Conservation (phyloP, 2,888 invertebrate genomes). For the Trypoxylon attenuatum region DNA sequence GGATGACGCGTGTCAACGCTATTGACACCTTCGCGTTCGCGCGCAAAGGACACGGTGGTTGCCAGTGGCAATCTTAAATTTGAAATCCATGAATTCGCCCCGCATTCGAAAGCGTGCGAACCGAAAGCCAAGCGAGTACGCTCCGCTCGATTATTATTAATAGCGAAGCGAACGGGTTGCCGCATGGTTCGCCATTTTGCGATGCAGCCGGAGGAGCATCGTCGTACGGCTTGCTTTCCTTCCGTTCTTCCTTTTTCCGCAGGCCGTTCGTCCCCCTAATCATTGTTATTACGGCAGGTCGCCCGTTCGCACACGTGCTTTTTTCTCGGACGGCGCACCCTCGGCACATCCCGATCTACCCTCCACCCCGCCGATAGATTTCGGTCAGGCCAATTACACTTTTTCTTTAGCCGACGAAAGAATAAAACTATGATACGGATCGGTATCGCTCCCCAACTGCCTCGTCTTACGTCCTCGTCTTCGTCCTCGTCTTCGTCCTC, state of each 20-base stretch:
- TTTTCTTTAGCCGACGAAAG: slow-evolving; percentile 55
- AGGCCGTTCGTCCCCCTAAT: slow-evolving; percentile 68
- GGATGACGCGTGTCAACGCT: not conserved
- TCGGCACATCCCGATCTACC: slow-evolving; percentile 37
- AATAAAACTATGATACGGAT: slow-evolving; percentile 55
- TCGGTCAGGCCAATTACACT: slow-evolving; percentile 62
- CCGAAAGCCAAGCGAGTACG: not conserved
- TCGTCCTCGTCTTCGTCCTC: too few species aligned
- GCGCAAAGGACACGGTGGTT: not conserved
- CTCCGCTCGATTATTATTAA: not conserved
- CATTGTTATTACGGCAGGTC: slow-evolving; percentile 69
- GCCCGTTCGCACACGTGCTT: slow-evolving; percentile 59
- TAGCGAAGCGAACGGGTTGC: slow-evolving; percentile 21
- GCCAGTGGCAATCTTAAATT: not conserved
- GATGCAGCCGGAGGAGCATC: slow-evolving; percentile 25
- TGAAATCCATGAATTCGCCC: not conserved
- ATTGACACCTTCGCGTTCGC: not conserved
- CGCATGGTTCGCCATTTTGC: slow-evolving; percentile 46
- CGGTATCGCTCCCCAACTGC: slow-evolving; percentile 56
- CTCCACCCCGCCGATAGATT: slow-evolving; percentile 53
- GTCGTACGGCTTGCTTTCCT: slow-evolving; percentile 12
- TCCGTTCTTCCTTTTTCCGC: slow-evolving; percentile 41
- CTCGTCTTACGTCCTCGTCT: not conserved
- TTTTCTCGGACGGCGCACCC: slow-evolving; percentile 47
- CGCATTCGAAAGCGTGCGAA: not conserved